Base-by-base conservation (phyloP, 2,888 invertebrate genomes). In the Tortrix viridana region DNA sequence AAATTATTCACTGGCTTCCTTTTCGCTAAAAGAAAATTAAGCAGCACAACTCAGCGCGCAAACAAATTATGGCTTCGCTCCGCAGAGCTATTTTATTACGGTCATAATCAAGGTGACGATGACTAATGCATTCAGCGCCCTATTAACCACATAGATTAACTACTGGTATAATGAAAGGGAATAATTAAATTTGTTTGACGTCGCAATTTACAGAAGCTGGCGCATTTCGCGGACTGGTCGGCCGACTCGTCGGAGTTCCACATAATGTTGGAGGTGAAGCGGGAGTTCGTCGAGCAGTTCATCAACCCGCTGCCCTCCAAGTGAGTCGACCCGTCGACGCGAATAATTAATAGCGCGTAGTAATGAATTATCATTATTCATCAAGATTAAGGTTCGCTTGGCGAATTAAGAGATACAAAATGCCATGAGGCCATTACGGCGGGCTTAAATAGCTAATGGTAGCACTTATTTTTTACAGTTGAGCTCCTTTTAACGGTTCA, bases 171-270 rank as follows among this genome's bases (percentile, higher is more conserved):
- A 75, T 73, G 71, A 76, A 76, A 75, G 73, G 67, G 76, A 75
- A 76, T 77, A 77, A 81, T 80, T 77, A 81, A 82, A 81, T 77
- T 73, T 71, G 69, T 77, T 79, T 74, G 67, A 68, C 69, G 63
- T 73, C 60, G 69, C 76, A 70, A 74, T 79, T 87, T 80, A 67
- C 88, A 94, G 94, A 90, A 92, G 79, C 86, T 96, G 76, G 94
- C 95, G 62, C 95, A 95, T 84, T 96, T 95, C 80, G 95, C 95
- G 49, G 96, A 96, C 81, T 96, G 96, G 96, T 95, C 95, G 56
- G 92, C 90, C 69, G 95, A 95, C 84, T 95, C 95, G 41, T 93
- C 95, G 20, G 95, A 96, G 82, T 95, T 94, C 79, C 94, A 95
- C 80, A 94, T 95, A 70, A 87, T 96, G 62, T 90, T 94, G 66